These are phyloP conservation scores for Anguilla anguilla DNA, from an alignment of 2,797 vertebrate genomes.

Conservation along the genomic window DNA sequence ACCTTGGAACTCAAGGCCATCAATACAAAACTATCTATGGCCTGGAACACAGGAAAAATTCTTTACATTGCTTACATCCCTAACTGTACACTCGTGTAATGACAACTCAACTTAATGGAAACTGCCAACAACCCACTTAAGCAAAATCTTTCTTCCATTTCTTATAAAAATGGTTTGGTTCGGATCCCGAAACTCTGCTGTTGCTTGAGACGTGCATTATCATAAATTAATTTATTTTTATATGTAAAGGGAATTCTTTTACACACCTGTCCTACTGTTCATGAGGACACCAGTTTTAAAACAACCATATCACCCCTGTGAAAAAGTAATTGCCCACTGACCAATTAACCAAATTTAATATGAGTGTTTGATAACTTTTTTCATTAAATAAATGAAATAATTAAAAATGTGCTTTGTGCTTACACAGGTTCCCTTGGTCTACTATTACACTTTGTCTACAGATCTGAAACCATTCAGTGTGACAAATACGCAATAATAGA, in stretches of 20 bases:
- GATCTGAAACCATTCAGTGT: no score
- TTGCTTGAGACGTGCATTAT: background rate
- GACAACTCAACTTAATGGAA: background rate
- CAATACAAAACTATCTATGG: background rate
- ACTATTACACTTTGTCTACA: no score
- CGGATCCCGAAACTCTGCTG: background rate
- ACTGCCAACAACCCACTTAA: background rate
- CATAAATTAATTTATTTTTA: background rate
- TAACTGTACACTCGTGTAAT: background rate
- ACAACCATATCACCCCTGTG: no score
- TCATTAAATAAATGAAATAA: no score
- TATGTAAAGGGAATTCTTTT: background rate
- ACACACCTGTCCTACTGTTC: background rate
- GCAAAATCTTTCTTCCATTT: background rate
- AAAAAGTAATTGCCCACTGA: no score
- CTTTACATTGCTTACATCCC: background rate
- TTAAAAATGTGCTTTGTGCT: no score
- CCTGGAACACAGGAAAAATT: background rate
- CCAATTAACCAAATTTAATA: no score
- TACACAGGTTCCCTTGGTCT: no score
- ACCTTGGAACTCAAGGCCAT: background rate
- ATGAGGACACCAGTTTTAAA: no score
- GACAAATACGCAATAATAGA: no score
- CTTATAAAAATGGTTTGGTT: background rate
- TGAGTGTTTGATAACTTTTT: no score